Evolutionary conservation across 2,113 vertebrate species (phyloP), one percentile per base, ranked within the genome.

Genomic region (Cygnus atratus): DNA sequence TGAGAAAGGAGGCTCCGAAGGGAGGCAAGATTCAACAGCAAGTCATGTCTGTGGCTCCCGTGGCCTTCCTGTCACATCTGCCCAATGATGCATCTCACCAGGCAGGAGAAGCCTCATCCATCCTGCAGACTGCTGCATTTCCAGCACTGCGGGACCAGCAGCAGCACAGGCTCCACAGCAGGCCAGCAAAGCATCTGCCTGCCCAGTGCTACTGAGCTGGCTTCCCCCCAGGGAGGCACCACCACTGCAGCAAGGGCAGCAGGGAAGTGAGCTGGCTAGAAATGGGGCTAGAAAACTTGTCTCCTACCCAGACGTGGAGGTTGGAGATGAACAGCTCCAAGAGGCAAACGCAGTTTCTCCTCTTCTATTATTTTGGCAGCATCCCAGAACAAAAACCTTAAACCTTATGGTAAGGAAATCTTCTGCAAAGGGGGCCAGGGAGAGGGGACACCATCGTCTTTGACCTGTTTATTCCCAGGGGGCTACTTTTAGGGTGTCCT

Each of bases 71-170:
- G 67, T 25, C 81, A 77, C 0, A 0, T 31, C n/a, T n/a, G 31
- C 41, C 63, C 54, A 44, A 2, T 2, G 57, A n/a, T 3, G 57
- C 14, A 2, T 79, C 82, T 65, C 74, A 72, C 22, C 0, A 1
- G 72, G 44, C 50, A 44, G 43, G 29, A 29, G 55, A 39, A 90
- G 63, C 61, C 35, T 46, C 29, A 39, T 35, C 65, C 81, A 39
- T 28, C 57, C 86, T 52, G 43, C 24, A 37, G 57, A 25, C 50
- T 21, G 4, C 67, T 19, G 39, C 0, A 0, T 37, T 43, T 20
- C 68, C 73, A 67, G 72, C 0, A 0, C 61, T 43, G 66, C 0
- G 0, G n/a, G 59, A 57, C 15, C 12, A 6, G 18, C 78, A 61
- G 67, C 43, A n/a, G 58, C 58, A 24, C 31, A 14, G 72, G 48